Conservation (phyloP, 1,140 invertebrate genomes). For the Drosophila lowei region DNA sequence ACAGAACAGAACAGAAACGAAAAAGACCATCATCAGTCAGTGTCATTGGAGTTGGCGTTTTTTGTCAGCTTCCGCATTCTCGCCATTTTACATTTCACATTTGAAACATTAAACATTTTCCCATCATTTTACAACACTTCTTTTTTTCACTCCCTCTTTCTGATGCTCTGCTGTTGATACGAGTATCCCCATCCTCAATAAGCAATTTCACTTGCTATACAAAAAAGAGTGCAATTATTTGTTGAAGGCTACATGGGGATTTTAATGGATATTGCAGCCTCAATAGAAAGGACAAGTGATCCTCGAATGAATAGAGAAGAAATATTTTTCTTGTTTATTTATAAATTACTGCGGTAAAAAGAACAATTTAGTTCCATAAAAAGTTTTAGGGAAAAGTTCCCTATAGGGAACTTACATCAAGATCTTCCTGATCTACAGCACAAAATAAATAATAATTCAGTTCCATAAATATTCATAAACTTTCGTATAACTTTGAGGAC, state of each 20-base stretch:
- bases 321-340: too few species aligned
- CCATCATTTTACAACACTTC: slow-evolving; percentile 49
- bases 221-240: not conserved
- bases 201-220: slow-evolving; percentile 23
- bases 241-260: not conserved
- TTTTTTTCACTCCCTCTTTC: slow-evolving; percentile 6
- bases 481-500: too few species aligned
- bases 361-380: too few species aligned
- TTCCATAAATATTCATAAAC: too few species aligned
- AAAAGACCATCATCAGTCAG: slow-evolving; percentile 67
- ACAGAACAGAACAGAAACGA: slow-evolving; percentile 5
- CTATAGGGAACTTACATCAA: not conserved
- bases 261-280: not conserved
- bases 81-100: slow-evolving; percentile 43
- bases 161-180: not conserved
- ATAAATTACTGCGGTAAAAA: too few species aligned
- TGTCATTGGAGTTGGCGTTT: slow-evolving; percentile 70
- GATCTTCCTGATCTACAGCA: too few species aligned
- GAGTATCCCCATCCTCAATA: not conserved
- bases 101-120: slow-evolving; percentile 13
- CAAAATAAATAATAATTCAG: too few species aligned
- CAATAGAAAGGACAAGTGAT: too few species aligned
- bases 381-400: too few species aligned
- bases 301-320: too few species aligned
- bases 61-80: slow-evolving; percentile 72